Base-by-base conservation (phyloP, 1,140 invertebrate genomes). In the Cyclina sinensis region DNA sequence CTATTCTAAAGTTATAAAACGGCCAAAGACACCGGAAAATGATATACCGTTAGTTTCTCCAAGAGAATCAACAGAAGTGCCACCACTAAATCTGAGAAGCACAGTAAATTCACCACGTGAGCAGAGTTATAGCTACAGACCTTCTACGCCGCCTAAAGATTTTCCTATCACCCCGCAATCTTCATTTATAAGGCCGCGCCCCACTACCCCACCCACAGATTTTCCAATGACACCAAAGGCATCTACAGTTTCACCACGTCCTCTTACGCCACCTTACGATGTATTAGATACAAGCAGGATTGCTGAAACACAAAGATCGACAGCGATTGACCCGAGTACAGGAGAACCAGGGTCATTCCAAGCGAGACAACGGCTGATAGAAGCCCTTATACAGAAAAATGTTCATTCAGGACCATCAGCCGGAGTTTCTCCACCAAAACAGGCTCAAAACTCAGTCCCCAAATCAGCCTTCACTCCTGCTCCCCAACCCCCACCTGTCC, bases 41-140 rank as follows among this genome's bases (percentile, higher is more conserved):
- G 84, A 86, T 46, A 78, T 86, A 86, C 84, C 84, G 27, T 39
- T 78, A 68, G 46, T 84, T 32, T 59, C 84, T 43, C 70, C 84
- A 16, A 76, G 84, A 78, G 84, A 86, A 48, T 86, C 84, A 24
- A 86, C 70, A 14, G 84, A 86, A 86, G 57, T 86, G 12, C 84
- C 84, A 16, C 84, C 70, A 35, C 48, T 86, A 21, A 86, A 76
- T 32, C 57, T 86, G 12, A 57, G 24, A 21, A 86, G 84, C 21
- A 76, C 51, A 65, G 37, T 86, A 30, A 78, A 62, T 57, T 86
- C 84, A 18, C 84, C 84, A 14, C 59, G 82, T 14, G 82, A 84
- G 5, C 62, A 59, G 30, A 48, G 59, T 30, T 84, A 84, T n/a
- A 37, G 84, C 9, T 84, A 84, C 35, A 37, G 84, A n/a, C 84